Base-by-base conservation (phyloP, 2,888 invertebrate genomes). In the Trachelus stipa region DNA sequence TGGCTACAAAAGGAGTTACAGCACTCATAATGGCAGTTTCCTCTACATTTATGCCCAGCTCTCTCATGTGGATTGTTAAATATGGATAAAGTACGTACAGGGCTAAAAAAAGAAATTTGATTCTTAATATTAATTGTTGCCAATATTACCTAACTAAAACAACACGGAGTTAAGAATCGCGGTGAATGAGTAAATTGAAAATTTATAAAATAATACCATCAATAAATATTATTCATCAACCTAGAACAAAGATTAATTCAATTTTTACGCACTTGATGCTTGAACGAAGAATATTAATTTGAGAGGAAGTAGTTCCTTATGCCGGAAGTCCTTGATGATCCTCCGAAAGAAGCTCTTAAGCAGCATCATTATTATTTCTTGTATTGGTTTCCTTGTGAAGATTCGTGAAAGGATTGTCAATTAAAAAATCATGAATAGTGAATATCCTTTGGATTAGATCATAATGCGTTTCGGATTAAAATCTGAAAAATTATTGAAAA, bases 21-120 rank as follows among this genome's bases (percentile, higher is more conserved):
- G 96, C 95, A 1, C 95, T 95, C 95, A 96, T 96, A 86, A 96
- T 95, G 73, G 96, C 96, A 6, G 96, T 95, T 92, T 96, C 96
- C 91, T 95, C 95, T 77, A 96, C 95, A 87, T 94, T 95, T 90
- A 96, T 95, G 75, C 96, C 96, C 85, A 96, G 91, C 89, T 96
- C 95, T 79, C 96, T 93, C 95, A 96, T 96, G 89, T 96, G 96
- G 84, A 96, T 95, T 75, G 96, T 96, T 89, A 96, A 91, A 92
- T 96, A 96, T 9, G 96, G 96, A 90, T 96, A 96, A 81, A 96
- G 92, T 75, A 96, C 96, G 88, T 94, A 94, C 77, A 96, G 92
- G 34, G 96, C 96, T 96, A 6, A 23, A 1, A 34, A 69, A 69
- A 30, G 56, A 78, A 80, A 34, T 56, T 11, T 6, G 30, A 74